Conservation (phyloP, 2,888 invertebrate genomes). For the Dicyrtomina minuta region DNA sequence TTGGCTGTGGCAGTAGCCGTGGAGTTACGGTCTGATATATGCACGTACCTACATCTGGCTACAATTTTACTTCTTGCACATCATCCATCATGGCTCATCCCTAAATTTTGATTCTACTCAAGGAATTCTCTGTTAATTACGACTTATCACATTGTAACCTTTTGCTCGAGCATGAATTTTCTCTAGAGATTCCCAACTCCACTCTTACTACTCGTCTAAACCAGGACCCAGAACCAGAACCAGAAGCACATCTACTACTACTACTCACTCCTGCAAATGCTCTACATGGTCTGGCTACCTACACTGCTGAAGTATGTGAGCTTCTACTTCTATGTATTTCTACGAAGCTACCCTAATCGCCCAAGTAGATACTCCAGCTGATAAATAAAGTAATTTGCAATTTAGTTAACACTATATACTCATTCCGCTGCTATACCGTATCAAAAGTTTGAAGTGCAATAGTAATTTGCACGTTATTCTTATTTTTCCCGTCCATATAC, state of each 20-base stretch:
- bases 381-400: constrained; percentile 31
- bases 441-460: no score
- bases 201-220: no score
- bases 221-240: no score
- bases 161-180: constrained; percentile 26
- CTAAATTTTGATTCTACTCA: constrained; percentile 31
- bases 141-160: constrained; percentile 31
- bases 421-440: no score
- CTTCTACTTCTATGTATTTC: no score
- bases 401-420: neutral
- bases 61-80: constrained; percentile 13
- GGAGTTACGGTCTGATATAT: no score
- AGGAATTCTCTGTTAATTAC: constrained; percentile 32
- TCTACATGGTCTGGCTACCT: no score
- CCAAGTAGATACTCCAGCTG: constrained; percentile 9
- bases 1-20: no score
- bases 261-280: no score
- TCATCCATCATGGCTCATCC: constrained; percentile 27
- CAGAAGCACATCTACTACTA: no score
- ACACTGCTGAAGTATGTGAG: no score
- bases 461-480: neutral
- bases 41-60: neutral
- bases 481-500: neutral
- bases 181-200: constrained; percentile 13
- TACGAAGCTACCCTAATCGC: no score